These are phyloP conservation scores for Catamblyrhynchus diadema DNA, from an alignment of 2,797 vertebrate species.

Conservation along the genomic window DNA sequence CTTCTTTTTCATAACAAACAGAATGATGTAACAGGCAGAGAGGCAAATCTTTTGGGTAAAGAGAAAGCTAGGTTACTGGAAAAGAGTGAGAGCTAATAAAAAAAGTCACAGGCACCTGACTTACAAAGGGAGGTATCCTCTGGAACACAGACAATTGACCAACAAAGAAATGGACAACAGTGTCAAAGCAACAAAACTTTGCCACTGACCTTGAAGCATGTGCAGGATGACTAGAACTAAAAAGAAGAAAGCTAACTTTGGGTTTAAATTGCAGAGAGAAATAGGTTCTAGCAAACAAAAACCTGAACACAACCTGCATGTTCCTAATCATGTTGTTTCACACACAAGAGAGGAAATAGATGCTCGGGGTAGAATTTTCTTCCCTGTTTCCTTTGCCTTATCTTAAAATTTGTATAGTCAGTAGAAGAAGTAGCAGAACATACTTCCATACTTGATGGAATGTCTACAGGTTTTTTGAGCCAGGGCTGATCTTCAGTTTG, in stretches of 20 bases:
- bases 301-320: not conserved
- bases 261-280: not conserved
- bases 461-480: accelerated
- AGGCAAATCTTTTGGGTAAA: not conserved
- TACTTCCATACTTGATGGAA: not conserved
- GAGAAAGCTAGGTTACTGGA: not conserved
- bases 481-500: not conserved
- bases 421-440: not conserved
- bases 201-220: not conserved
- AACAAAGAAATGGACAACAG: not conserved
- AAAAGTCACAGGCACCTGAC: accelerated
- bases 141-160: not conserved
- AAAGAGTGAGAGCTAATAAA: not conserved
- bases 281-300: not conserved
- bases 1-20: not conserved
- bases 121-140: not conserved
- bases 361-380: not conserved
- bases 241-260: not conserved
- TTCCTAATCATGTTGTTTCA: not conserved
- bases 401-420: not conserved
- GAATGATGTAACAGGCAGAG: not conserved
- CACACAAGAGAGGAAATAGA: not conserved
- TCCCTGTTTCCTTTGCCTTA: not conserved
- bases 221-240: not conserved
- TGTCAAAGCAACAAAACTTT: not conserved